These are phyloP conservation scores for Rotaria macrura DNA, from an alignment of 2,888 invertebrate genomes.

Conservation along the genomic window DNA sequence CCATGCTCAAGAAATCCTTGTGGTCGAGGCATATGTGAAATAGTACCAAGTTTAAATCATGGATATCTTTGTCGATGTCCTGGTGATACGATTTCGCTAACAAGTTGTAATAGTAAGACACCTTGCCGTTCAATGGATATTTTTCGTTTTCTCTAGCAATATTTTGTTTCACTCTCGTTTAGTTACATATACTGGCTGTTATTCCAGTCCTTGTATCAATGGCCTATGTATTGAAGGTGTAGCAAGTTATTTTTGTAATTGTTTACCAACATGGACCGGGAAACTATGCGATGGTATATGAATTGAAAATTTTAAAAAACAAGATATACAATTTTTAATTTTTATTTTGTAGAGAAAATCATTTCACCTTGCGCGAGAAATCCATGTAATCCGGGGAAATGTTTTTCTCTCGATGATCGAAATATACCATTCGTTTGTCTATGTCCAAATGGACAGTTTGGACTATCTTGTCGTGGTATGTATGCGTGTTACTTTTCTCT, in stretches of 20 bases:
- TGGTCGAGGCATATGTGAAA: neutral
- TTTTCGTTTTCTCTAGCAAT: no score
- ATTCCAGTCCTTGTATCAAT: conserved; percentile 5
- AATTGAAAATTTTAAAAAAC: neutral
- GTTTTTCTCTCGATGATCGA: neutral
- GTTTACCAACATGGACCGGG: conserved; percentile 13
- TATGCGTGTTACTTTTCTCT: neutral
- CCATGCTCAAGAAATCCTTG: conserved; percentile 12
- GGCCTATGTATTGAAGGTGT: conserved; percentile 4
- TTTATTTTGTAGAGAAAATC: neutral
- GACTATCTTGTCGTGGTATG: neutral
- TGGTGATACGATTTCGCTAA: neutral
- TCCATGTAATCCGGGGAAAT: neutral
- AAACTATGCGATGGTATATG: neutral
- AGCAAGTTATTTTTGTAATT: neutral
- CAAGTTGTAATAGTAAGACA: conserved; percentile 7
- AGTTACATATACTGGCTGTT: neutral
- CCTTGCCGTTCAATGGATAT: no score
- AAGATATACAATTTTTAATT: neutral
- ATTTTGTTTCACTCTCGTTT: no score
- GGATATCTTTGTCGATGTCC: conserved; percentile 12
- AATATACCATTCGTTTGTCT: conserved; percentile 4
- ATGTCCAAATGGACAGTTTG: conserved; percentile 10
- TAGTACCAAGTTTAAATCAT: neutral
- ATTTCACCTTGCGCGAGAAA: neutral